A percentile compares a stretch with the other conserved stretches of the same genome.
phyloP scores from a whole-genome alignment of 2,888 invertebrate genomes.

The Eupithecia insigniata region DNA sequence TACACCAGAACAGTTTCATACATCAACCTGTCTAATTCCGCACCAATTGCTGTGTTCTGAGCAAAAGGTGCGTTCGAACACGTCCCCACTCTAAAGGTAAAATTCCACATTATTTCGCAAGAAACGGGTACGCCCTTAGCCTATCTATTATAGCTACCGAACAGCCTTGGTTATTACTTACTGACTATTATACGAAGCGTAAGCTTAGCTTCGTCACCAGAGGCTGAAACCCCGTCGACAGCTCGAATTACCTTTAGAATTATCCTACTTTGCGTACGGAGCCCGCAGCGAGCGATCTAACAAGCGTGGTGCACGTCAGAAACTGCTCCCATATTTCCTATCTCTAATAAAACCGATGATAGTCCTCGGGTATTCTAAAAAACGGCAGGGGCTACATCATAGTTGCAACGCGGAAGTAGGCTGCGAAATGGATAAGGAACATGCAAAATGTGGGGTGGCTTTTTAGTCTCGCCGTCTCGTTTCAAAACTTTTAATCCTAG shows the following conservation, averaged over 20 bases:
- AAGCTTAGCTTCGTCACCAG: slow-evolving; percentile 71
- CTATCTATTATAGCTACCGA: slow-evolving; percentile 78
- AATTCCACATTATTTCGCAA: slow-evolving; percentile 63
- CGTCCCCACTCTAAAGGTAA: slow-evolving; percentile 73
- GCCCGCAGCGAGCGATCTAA: slow-evolving; percentile 68
- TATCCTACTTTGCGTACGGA: slow-evolving; percentile 71
- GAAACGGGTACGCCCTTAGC: slow-evolving; percentile 66
- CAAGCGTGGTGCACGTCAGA: slow-evolving; percentile 67
- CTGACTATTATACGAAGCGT: slow-evolving; percentile 65
- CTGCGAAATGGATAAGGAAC: slow-evolving; percentile 15
- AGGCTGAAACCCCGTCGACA: slow-evolving; percentile 76
- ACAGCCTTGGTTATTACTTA: slow-evolving; percentile 79
- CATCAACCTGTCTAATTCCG: slow-evolving; percentile 77
- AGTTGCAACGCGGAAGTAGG: slow-evolving; percentile 43
- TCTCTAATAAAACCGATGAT: slow-evolving; percentile 74
- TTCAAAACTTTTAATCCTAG: too few species aligned
- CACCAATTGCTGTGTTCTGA: slow-evolving; percentile 77
- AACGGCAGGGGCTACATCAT: slow-evolving; percentile 66
- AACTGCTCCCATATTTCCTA: slow-evolving; percentile 69
- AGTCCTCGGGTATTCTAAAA: slow-evolving; percentile 69
- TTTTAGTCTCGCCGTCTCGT: too few species aligned
- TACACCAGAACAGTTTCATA: slow-evolving; percentile 64
- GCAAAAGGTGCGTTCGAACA: slow-evolving; percentile 65
- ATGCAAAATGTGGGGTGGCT: background rate
- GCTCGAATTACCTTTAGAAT: slow-evolving; percentile 73